These are phyloP conservation scores for Albula glossodonta DNA, from an alignment of 2,113 vertebrate genomes.

Conservation along the genomic window DNA sequence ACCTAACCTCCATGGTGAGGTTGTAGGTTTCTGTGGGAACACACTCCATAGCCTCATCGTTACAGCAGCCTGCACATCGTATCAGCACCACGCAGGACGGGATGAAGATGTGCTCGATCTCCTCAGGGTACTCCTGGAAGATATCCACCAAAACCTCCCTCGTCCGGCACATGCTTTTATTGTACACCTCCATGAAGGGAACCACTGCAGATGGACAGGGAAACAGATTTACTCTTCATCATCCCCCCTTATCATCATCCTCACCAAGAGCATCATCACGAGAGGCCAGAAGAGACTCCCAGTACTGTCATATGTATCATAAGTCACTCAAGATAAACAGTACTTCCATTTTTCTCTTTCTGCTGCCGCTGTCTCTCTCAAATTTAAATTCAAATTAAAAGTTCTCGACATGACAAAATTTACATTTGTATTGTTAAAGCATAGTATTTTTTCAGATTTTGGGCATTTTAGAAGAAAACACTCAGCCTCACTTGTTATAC, in stretches of 20 bases:
- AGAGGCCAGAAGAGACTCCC: not conserved
- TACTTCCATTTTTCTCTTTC: not conserved
- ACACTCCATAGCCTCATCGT: slow-evolving; percentile 89
- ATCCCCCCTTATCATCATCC: not conserved
- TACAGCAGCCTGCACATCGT: slow-evolving; percentile 94
- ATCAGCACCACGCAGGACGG: slow-evolving; percentile 92
- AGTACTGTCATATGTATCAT: too few relatives aligned
- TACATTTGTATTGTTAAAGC: too few relatives aligned
- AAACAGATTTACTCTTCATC: not conserved
- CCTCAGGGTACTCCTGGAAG: slow-evolving; percentile 93
- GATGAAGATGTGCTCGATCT: slow-evolving; percentile 94
- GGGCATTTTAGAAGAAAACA: too few relatives aligned
- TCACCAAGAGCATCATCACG: not conserved
- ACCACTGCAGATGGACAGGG: slow-evolving; percentile 73
- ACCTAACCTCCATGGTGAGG: slow-evolving; percentile 81
- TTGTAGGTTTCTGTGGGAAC: slow-evolving; percentile 83
- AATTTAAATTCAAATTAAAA: too few relatives aligned
- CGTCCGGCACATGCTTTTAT: slow-evolving; percentile 87
- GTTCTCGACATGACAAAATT: too few relatives aligned
- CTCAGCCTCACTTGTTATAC: too few relatives aligned
- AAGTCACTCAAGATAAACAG: not conserved
- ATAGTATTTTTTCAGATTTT: too few relatives aligned
- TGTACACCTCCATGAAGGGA: slow-evolving; percentile 89
- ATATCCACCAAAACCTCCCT: slow-evolving; percentile 95
- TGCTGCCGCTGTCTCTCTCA: not conserved